phyloP scores from a whole-genome alignment of 2,888 invertebrate genomes.

The Nasonovia ribisnigri region DNA sequence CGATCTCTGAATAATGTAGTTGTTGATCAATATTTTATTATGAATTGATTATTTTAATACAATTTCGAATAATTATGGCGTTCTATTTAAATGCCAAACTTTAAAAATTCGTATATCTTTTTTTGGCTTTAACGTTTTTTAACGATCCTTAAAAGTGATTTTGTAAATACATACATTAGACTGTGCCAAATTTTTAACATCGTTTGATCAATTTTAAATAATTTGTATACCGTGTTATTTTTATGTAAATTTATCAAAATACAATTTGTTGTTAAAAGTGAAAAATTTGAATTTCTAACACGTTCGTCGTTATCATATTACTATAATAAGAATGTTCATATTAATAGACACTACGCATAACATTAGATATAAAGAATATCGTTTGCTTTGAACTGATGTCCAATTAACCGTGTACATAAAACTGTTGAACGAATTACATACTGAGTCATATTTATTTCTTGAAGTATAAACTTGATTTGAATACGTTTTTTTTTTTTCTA shows the following conservation, averaged over 20 bases:
- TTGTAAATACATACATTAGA: conserved; percentile 53
- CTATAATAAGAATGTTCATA: not conserved
- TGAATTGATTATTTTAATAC: conserved; percentile 45
- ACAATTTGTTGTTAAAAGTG: conserved; percentile 16
- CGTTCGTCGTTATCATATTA: not conserved
- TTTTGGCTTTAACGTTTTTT: conserved; percentile 43
- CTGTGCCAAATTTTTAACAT: conserved; percentile 58
- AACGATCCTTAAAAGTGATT: conserved; percentile 35
- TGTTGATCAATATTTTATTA: conserved; percentile 43
- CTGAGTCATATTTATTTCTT: conserved; percentile 20
- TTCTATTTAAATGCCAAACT: conserved; percentile 44
- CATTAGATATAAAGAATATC: not conserved
- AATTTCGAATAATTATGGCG: conserved; percentile 21
- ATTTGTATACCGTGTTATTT: conserved; percentile 38
- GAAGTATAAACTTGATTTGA: not conserved
- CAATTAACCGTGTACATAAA: conserved; percentile 53
- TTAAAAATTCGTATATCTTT: conserved; percentile 26
- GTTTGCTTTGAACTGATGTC: conserved; percentile 43
- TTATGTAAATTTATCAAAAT: conserved; percentile 30
- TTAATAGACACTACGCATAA: conserved; percentile 20
- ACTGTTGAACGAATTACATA: conserved; percentile 48
- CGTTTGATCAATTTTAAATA: conserved; percentile 38
- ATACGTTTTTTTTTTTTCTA: not conserved
- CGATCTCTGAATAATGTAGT: conserved; percentile 32
- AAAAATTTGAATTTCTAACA: conserved; percentile 11